Evolutionary conservation across 2,797 vertebrate species (phyloP).

Genomic region (Crocodylus rhombifer): DNA sequence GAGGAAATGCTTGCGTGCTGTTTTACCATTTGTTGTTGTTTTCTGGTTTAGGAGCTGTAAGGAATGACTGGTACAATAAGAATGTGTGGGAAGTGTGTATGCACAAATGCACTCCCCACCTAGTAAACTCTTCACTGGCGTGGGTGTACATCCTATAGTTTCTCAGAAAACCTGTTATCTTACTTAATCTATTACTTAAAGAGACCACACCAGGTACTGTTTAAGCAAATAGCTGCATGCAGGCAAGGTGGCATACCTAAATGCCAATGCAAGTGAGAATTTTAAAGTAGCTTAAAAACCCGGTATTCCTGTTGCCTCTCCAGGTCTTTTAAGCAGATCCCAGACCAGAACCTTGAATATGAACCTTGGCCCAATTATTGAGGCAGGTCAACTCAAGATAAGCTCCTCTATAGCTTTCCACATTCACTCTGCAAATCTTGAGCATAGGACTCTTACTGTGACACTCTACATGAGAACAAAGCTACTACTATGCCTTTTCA

Average conservation of each 20-base stretch:
- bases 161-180: not conserved
- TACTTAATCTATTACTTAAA: no score
- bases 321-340: not conserved
- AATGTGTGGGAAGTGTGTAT: accelerated
- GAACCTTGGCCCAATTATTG: no score
- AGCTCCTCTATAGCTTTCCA: not conserved
- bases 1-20: accelerated
- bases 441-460: not conserved
- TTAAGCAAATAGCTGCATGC: not conserved
- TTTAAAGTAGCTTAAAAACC: not conserved
- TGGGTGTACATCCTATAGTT: accelerated
- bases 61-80: not conserved
- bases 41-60: not conserved
- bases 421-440: no score
- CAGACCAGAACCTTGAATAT: not conserved
- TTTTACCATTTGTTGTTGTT: not conserved
- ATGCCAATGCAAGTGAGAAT: not conserved
- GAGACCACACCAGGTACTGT: not conserved
- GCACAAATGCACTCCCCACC: accelerated
- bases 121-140: not conserved
- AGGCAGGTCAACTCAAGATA: accelerated
- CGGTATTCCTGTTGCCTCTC: not conserved
- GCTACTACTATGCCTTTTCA: not conserved
- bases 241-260: not conserved
- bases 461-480: not conserved